phyloP scores from a whole-genome alignment of 2,888 invertebrate genomes.

The Ornithoptera alexandrae region DNA sequence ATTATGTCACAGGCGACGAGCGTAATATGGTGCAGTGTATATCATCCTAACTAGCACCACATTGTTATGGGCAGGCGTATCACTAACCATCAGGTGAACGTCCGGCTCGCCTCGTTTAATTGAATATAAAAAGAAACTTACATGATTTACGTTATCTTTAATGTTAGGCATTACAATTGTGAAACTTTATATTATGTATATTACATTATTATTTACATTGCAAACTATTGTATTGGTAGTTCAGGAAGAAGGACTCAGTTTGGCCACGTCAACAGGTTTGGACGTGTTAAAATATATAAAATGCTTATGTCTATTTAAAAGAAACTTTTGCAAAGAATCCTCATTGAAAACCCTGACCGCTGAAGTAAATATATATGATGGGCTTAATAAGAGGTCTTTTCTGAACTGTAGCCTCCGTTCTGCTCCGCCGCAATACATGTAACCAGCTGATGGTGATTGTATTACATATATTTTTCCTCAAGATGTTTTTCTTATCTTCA shows the following conservation, averaged over 20 bases:
- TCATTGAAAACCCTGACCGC: neutral
- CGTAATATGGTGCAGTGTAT: too few relatives aligned
- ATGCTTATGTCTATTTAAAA: neutral
- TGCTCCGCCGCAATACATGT: conserved; percentile 11
- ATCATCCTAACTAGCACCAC: too few relatives aligned
- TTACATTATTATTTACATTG: neutral
- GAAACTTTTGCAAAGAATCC: neutral
- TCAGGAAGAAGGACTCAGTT: neutral
- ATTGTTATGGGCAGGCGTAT: too few relatives aligned
- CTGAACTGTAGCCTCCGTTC: neutral
- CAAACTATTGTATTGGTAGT: neutral
- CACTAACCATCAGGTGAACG: too few relatives aligned
- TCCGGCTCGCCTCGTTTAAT: too few relatives aligned
- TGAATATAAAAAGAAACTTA: neutral
- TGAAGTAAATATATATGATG: neutral
- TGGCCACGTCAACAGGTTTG: neutral
- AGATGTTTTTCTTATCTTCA: conserved; percentile 1
- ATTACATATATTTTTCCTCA: conserved; percentile 6
- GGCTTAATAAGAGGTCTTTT: neutral
- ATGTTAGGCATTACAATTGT: neutral
- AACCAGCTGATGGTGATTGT: neutral
- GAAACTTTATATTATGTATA: neutral
- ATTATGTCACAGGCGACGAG: too few relatives aligned
- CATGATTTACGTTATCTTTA: neutral
- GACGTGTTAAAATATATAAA: neutral